Evolutionary conservation across 2,888 invertebrate species (phyloP), one percentile per base, ranked within the genome.

Genomic region (Watsonalla cultraria): DNA sequence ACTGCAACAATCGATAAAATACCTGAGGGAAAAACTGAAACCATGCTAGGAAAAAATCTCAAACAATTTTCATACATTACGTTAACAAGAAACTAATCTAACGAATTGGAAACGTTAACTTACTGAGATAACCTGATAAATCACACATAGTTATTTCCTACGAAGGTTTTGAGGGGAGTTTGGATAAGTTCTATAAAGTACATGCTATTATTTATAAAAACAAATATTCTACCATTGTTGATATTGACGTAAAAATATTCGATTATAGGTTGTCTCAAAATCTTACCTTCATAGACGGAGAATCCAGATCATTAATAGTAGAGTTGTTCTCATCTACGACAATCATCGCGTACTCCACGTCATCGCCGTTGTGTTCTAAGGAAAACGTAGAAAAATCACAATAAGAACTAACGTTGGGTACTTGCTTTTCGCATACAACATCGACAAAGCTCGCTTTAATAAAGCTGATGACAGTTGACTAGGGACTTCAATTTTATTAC

Each of bases 261-360:
- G 42, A 42, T 24, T 11, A 42, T 39, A 39, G 0, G 39, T 39
- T 7, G 11, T 11, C 11, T 42, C 5, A 11, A 9, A 37, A 58
- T 64, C 74, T 80, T 85, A 96, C 96, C 95, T 96, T 97, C 65
- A 96, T 95, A 8, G 96, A 97, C 6, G 96, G 95, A 14, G 96
- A 94, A 74, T 96, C 96, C 78, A 95, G 93, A 73, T 96, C 96
- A 51, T 95, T 94, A 65, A 96, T 89, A 11, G 95, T 95, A 0
- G 97, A 96, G 90, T 96, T 96, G 78, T 95, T 96, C 79, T 97
- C 97, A 77, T 97, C 97, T 72, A 96, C 96, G 60, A 96, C 96
- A 77, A 97, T 97, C 70, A 97, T 96, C 76, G 97, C 96, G 80
- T 96, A 96, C 76, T 96, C 96, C 57, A 94, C 95, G 76, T 96